Conservation (phyloP, 2,113 vertebrate genomes). For the Eulacestoma nigropectus region DNA sequence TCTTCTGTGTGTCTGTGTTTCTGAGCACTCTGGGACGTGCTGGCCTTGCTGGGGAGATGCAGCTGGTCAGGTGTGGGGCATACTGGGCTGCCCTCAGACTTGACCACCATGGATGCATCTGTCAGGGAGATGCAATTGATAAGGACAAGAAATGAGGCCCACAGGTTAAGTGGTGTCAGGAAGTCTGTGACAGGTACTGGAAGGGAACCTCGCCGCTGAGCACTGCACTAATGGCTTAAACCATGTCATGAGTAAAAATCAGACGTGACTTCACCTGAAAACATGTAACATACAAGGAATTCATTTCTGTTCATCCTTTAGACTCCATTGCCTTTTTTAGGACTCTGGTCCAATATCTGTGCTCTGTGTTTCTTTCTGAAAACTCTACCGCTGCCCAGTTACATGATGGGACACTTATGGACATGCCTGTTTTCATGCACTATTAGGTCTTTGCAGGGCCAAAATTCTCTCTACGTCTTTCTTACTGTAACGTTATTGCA, state of each 20-base stretch:
- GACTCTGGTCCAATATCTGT: not conserved
- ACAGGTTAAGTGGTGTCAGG: fast-evolving
- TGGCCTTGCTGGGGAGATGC: not conserved
- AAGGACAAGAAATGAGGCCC: fast-evolving
- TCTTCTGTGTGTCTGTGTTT: fast-evolving
- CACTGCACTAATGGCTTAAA: not conserved
- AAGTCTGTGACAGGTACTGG: not conserved
- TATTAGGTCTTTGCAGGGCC: not conserved
- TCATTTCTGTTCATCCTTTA: not conserved
- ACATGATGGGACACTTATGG: not conserved
- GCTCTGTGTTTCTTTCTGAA: not conserved
- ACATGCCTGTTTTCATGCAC: not conserved
- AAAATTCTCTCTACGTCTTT: not conserved
- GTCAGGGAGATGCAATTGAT: not conserved
- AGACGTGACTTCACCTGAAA: not conserved
- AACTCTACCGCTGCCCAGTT: not conserved
- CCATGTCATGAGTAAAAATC: fast-evolving
- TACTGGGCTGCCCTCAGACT: not conserved
- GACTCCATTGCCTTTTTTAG: not conserved
- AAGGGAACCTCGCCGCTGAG: not conserved
- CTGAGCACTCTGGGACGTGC: not conserved
- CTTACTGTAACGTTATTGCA: not conserved
- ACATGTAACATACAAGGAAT: not conserved
- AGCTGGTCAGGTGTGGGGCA: not conserved
- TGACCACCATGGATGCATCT: not conserved